Conservation (phyloP, 2,113 vertebrate genomes). For the Pterocles gutturalis region DNA sequence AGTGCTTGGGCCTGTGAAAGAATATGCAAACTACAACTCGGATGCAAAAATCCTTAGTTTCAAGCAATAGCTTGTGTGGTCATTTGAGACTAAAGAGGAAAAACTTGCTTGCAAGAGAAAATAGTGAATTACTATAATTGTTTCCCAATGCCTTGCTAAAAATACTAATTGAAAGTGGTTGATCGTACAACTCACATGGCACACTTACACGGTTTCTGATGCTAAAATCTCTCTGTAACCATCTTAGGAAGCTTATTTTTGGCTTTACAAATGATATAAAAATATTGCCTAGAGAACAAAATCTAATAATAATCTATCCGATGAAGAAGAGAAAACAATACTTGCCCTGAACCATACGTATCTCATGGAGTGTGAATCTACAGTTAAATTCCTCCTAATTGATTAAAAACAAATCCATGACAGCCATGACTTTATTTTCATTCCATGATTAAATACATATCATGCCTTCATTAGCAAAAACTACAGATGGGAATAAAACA, state of each 20-base stretch:
- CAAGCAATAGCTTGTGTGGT: background rate
- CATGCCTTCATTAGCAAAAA: background rate
- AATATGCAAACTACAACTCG: background rate
- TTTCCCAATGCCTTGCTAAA: background rate
- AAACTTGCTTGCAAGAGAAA: background rate
- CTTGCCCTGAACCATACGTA: background rate
- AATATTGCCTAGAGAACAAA: background rate
- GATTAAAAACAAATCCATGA: background rate
- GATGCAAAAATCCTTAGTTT: background rate
- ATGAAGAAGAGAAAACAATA: background rate
- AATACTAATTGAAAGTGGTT: background rate
- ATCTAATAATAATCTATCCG: background rate
- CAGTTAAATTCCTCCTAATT: background rate
- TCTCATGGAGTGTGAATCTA: background rate
- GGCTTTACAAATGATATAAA: background rate
- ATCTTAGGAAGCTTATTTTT: background rate
- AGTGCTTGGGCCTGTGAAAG: background rate
- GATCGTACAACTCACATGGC: background rate
- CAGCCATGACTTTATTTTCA: conserved; percentile 3
- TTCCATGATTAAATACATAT: background rate
- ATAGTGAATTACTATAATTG: background rate
- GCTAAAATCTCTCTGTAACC: background rate
- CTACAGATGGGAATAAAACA: conserved; percentile 2
- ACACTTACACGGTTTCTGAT: background rate
- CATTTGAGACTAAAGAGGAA: background rate